phyloP scores from a whole-genome alignment of 2,888 invertebrate genomes.

The Diarsia brunnea region DNA sequence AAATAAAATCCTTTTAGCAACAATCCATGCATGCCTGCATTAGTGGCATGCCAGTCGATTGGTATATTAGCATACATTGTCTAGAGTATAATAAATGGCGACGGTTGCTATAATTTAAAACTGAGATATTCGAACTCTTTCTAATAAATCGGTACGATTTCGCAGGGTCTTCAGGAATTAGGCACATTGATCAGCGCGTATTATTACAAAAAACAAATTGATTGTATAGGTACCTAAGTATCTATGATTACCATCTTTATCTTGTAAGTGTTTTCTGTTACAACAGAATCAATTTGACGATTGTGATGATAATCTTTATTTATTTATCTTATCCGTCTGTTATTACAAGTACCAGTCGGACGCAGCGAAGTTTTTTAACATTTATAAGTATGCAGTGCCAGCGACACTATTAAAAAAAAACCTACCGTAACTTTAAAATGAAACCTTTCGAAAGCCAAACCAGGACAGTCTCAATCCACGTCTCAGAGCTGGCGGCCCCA shows the following conservation, averaged over 20 bases:
- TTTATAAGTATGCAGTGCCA: not conserved
- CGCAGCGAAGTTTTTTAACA: not conserved
- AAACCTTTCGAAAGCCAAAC: slow-evolving; percentile 16
- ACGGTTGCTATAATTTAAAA: slow-evolving; percentile 3
- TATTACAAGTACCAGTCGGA: not conserved
- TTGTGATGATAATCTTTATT: not conserved
- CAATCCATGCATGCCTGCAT: slow-evolving; percentile 15
- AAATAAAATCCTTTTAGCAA: slow-evolving; percentile 12
- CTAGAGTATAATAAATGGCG: slow-evolving; percentile 45
- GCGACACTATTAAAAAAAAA: not conserved
- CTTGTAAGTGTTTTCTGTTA: slow-evolving; percentile 6
- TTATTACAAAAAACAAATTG: slow-evolving; percentile 1
- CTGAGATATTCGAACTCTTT: no score
- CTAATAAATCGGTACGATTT: not conserved
- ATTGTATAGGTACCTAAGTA: not conserved
- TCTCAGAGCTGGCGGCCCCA: slow-evolving; percentile 46
- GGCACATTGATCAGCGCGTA: not conserved
- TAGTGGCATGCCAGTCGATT: slow-evolving; percentile 22
- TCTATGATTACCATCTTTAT: not conserved
- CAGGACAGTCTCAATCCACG: slow-evolving; percentile 34
- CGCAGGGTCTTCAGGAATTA: not conserved
- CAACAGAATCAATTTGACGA: not conserved
- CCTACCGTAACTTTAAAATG: not conserved
- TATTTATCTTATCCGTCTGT: no score
- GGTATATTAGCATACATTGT: slow-evolving; percentile 52